Evolutionary conservation across 1,140 invertebrate species (phyloP).

Genomic region (Magallana angulata): DNA sequence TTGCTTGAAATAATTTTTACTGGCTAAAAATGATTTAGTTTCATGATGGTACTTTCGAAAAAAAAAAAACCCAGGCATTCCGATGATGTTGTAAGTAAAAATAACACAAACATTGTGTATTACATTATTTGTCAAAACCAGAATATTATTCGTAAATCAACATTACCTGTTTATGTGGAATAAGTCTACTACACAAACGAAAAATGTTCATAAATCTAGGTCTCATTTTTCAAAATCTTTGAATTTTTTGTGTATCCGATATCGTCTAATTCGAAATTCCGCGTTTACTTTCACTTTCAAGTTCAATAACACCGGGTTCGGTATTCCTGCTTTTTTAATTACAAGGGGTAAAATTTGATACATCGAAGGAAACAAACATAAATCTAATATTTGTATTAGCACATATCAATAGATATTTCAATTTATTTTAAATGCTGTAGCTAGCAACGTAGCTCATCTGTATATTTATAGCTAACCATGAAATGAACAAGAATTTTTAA

Average conservation of each 20-base stretch:
- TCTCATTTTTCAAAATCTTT: background rate
- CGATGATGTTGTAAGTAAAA: too few species aligned
- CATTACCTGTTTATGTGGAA: background rate
- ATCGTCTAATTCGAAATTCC: background rate
- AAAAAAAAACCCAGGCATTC: too few species aligned
- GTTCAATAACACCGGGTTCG: background rate
- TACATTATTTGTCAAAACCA: too few species aligned
- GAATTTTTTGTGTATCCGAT: background rate
- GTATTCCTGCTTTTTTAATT: background rate
- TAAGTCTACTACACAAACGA: background rate
- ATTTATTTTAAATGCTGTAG: too few species aligned
- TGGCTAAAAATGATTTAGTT: too few species aligned
- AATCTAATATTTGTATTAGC: too few species aligned
- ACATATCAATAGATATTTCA: too few species aligned
- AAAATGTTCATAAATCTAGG: background rate
- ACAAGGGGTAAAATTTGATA: background rate
- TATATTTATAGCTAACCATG: background rate
- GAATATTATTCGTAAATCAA: too few species aligned
- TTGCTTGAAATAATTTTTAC: too few species aligned
- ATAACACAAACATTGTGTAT: too few species aligned
- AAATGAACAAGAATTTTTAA: background rate
- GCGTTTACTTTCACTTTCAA: background rate
- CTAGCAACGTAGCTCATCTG: too few species aligned
- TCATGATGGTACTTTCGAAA: too few species aligned
- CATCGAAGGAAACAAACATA: background rate